Evolutionary conservation across 2,888 invertebrate species (phyloP).

Genomic region (Malthinus seriepunctatus): DNA sequence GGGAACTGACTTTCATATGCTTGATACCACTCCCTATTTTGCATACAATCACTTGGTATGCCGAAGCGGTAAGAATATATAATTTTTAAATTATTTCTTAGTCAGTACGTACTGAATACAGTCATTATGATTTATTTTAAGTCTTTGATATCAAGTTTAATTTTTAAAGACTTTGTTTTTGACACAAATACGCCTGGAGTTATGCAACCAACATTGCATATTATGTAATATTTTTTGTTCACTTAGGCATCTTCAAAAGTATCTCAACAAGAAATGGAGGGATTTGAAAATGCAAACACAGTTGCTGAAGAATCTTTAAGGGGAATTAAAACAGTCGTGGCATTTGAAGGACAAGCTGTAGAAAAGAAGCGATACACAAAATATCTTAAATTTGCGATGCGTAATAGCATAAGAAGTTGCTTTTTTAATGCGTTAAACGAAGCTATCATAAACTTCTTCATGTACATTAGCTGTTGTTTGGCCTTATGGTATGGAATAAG

Average conservation of each 20-base stretch:
- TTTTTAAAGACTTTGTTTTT: too few relatives aligned
- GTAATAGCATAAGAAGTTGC: background rate
- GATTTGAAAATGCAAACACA: background rate
- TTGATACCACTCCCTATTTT: too few relatives aligned
- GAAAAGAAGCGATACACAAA: background rate
- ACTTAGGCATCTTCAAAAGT: background rate
- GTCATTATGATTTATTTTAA: too few relatives aligned
- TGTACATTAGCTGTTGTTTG: background rate
- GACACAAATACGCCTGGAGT: too few relatives aligned
- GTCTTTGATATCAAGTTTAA: too few relatives aligned
- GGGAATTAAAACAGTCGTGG: background rate
- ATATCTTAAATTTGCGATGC: background rate
- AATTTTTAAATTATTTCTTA: too few relatives aligned
- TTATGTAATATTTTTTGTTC: too few relatives aligned
- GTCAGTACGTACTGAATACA: too few relatives aligned
- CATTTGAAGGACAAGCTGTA: background rate
- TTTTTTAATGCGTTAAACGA: background rate
- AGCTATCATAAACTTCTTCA: background rate
- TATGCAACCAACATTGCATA: too few relatives aligned
- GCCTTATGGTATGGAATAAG: background rate
- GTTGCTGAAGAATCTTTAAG: background rate
- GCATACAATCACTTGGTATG: too few relatives aligned
- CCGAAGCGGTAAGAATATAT: too few relatives aligned
- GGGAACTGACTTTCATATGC: too few relatives aligned
- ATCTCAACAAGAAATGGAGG: background rate